phyloP scores from a whole-genome alignment of 2,797 vertebrate genomes.

The Pitangus sulphuratus region DNA sequence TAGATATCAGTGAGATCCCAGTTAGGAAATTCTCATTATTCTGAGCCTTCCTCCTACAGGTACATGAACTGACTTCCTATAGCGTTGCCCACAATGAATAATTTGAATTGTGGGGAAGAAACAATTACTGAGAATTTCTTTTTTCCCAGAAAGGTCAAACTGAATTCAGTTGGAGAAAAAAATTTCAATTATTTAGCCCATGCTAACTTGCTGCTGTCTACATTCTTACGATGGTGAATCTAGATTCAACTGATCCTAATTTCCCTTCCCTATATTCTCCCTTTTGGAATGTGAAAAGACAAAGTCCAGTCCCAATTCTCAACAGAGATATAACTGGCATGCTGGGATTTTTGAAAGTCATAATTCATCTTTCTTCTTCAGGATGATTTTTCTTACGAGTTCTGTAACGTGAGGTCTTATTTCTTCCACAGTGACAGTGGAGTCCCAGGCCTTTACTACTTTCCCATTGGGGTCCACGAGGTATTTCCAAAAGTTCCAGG shows the following conservation, averaged over 20 bases:
- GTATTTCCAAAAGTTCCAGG: constrained; percentile 99
- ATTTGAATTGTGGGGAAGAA: not conserved
- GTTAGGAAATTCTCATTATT: not conserved
- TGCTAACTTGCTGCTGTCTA: not conserved
- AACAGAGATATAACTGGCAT: not conserved
- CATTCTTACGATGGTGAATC: not conserved
- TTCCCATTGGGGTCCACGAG: constrained; percentile 89
- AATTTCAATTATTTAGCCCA: not conserved
- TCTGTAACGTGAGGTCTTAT: constrained; percentile 86
- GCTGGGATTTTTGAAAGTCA: constrained; percentile 66
- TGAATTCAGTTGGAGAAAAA: not conserved
- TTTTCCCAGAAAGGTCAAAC: not conserved
- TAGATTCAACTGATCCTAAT: not conserved
- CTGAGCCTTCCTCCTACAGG: not conserved
- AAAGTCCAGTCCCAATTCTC: not conserved
- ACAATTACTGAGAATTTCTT: not conserved
- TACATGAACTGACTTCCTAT: not conserved
- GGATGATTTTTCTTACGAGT: constrained; percentile 91
- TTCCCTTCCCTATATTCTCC: not conserved
- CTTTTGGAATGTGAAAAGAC: constrained; percentile 30
- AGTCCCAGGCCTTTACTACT: constrained; percentile 90
- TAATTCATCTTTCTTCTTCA: constrained; percentile 92
- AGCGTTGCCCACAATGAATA: not conserved
- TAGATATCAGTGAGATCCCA: not conserved
- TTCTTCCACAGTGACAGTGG: constrained; percentile 86